A percentile compares a stretch with the other conserved stretches of the same genome.
phyloP scores from a whole-genome alignment of 1,140 invertebrate genomes.

The Nasonia giraulti region DNA sequence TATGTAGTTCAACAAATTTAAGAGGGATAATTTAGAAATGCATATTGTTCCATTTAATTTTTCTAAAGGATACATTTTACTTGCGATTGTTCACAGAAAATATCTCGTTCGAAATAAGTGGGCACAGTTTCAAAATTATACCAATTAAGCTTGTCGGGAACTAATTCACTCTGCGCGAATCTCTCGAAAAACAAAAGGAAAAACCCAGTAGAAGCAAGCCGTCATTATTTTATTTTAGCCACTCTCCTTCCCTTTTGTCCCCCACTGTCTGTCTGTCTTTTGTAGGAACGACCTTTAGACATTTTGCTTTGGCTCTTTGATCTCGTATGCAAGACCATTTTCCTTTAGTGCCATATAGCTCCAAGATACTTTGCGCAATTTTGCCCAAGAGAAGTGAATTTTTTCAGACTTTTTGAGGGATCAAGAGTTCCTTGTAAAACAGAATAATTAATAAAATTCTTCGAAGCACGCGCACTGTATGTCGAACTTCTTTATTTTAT shows the following conservation, averaged over 20 bases:
- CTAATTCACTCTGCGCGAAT: not conserved
- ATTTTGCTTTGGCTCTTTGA: conserved; percentile 34
- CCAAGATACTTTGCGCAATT: conserved; percentile 20
- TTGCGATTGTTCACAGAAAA: too few relatives aligned
- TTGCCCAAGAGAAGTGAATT: conserved; percentile 3
- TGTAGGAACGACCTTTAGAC: conserved; percentile 21
- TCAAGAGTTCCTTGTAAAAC: not conserved
- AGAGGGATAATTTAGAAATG: too few relatives aligned
- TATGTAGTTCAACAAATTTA: too few relatives aligned
- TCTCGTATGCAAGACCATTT: conserved; percentile 37
- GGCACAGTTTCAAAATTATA: too few relatives aligned
- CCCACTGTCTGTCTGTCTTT: conserved; percentile 6
- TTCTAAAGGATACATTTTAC: too few relatives aligned
- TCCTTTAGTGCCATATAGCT: conserved; percentile 11
- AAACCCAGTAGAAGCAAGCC: not conserved
- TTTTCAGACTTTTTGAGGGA: conserved; percentile 13
- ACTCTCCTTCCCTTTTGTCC: not conserved
- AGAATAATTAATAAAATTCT: conserved; percentile 42
- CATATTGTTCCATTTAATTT: too few relatives aligned
- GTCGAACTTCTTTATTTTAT: not conserved
- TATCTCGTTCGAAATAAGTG: too few relatives aligned
- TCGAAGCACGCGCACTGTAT: not conserved
- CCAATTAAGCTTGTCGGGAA: not conserved
- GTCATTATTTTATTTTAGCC: conserved; percentile 32
- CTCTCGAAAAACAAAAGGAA: not conserved